Conservation (phyloP, 2,888 invertebrate genomes). For the Acronicta leporina region DNA sequence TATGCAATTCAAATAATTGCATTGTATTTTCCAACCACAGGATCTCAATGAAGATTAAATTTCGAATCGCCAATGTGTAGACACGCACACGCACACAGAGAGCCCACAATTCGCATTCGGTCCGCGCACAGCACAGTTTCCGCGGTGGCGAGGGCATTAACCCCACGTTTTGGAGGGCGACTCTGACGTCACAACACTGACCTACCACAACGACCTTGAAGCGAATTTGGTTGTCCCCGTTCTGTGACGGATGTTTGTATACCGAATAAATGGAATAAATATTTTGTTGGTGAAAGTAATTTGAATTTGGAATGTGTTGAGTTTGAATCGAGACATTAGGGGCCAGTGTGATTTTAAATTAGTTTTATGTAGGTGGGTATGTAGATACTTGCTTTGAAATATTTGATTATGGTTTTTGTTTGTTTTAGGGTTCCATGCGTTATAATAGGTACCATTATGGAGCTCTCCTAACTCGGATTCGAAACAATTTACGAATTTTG, state of each 20-base stretch:
- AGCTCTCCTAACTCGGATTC: too few species aligned
- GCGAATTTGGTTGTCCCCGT: conserved; percentile 72
- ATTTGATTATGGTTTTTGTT: too few species aligned
- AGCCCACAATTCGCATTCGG: conserved; percentile 87
- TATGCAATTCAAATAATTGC: too few species aligned
- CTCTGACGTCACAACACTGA: conserved; percentile 84
- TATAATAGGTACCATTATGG: too few species aligned
- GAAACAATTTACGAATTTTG: too few species aligned
- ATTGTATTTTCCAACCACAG: not conserved
- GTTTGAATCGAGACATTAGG: conserved; percentile 3
- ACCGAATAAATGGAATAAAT: conserved; percentile 37
- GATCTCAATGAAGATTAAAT: not conserved
- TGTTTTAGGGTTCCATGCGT: not conserved
- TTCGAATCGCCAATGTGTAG: conserved; percentile 40
- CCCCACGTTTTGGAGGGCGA: conserved; percentile 86
- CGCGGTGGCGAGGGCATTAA: conserved; percentile 84
- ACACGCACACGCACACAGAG: conserved; percentile 74
- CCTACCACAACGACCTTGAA: conserved; percentile 87
- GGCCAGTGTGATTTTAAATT: conserved; percentile 1
- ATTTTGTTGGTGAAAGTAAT: conserved; percentile 43
- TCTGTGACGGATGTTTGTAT: conserved; percentile 60
- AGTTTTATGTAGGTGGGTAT: too few species aligned
- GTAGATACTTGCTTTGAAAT: too few species aligned
- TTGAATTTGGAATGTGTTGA: conserved; percentile 34
- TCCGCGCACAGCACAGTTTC: conserved; percentile 86